These are phyloP conservation scores for Drosophila seguyi DNA, from an alignment of 1,140 invertebrate species.

Conservation along the genomic window DNA sequence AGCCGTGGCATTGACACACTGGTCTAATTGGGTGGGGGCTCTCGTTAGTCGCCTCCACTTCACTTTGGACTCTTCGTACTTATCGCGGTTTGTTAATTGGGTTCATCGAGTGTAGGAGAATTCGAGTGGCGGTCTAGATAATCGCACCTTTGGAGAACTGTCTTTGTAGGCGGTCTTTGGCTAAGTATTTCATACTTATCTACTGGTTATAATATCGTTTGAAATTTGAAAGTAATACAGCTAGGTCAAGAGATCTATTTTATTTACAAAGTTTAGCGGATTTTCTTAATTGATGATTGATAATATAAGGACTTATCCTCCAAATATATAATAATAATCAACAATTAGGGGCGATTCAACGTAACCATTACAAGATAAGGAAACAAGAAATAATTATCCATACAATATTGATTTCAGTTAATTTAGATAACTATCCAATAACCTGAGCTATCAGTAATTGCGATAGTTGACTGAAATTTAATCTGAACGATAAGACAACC, in stretches of 20 bases:
- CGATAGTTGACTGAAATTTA: conserved; percentile 1
- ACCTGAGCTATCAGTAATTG: background rate
- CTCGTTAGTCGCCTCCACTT: conserved; percentile 1
- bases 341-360: background rate
- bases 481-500: background rate
- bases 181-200: background rate
- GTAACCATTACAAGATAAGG: background rate
- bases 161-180: too few species aligned
- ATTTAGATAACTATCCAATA: background rate
- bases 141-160: background rate
- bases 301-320: too few species aligned
- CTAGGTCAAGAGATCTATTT: too few species aligned
- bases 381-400: background rate
- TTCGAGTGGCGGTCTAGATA: conserved; percentile 24
- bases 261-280: too few species aligned
- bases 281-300: too few species aligned
- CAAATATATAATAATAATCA: background rate
- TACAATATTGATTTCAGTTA: background rate
- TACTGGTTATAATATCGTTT: too few species aligned
- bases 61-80: conserved; percentile 6
- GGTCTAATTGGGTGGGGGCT: conserved; percentile 17
- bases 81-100: conserved; percentile 39
- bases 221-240: too few species aligned
- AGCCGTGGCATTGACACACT: conserved; percentile 36
- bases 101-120: conserved; percentile 14